Evolutionary conservation across 2,797 vertebrate genomes (phyloP), one percentile per base, ranked within the genome.

Genomic region (Echiichthys vipera): DNA sequence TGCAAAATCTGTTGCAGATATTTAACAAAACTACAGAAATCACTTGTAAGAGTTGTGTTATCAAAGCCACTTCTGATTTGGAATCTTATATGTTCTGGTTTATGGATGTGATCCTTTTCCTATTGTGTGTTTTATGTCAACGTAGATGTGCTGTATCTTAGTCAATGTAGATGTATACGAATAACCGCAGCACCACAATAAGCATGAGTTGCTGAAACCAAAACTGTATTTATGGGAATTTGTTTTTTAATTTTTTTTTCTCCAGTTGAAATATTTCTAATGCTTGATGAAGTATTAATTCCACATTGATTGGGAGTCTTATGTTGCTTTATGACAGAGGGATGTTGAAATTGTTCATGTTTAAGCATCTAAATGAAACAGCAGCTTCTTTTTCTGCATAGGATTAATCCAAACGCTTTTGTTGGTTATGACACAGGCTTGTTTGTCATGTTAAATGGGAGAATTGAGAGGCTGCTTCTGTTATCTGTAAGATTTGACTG

Each of bases 231-330:
- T 65, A 80, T 83, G 70, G 66, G 61, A 22, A 71, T 34, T 55
- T 58, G 1, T 46, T 65, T 58, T 66, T 51, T 42, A 15, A 42
- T 30, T 40, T 1, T 5, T 63, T 59, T 65, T 64, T 39, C 76
- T 66, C 54, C 74, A 66, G 69, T 86, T 85, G 15, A 86, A 74
- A 75, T 63, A 42, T 87, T 69, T 88, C 53, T 62, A 61, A 72
- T 58, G 25, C 46, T 70, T 78, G 51, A 69, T 78, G 37, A 92
- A 91, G 91, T 92, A 93, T 93, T 93, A 90, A 78, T 87, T 84
- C 24, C 53, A 69, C 20, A 66, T 62, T 74, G n/a, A 80, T 78
- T 80, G 71, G 80, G 20, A n/a, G 62, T 83, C 66, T 67, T n/a
- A 29, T 77, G 50, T 84, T 78, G 45, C 51, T 78, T 58, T 57